Base-by-base conservation (phyloP, 2,888 invertebrate genomes). In the Eupeodes latifasciatus region DNA sequence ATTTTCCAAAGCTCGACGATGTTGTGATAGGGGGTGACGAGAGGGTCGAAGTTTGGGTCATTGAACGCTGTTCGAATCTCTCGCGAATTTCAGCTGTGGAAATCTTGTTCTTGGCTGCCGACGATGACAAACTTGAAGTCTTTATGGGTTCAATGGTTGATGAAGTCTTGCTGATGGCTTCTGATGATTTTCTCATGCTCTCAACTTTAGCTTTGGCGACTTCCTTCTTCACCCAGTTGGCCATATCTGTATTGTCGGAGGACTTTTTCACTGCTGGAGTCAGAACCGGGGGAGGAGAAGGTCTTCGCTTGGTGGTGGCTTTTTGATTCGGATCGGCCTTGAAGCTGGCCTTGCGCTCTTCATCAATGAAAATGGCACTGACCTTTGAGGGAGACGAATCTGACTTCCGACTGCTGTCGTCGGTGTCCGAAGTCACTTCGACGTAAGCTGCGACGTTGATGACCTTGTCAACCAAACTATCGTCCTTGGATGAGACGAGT, bases 301-400 rank as follows among this genome's bases (percentile, higher is more conserved):
- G 90, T 77, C 90, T 76, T 71, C 91, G 91, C 59, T 86, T 82
- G 14, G 89, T 90, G 7, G 74, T 67, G 19, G 92, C 91, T 85
- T 91, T 92, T 84, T 92, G 93, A 71, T 85, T 91, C 71, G 92
- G 92, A 90, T 93, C 93, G 10, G 91, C 92, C 89, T 93, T 93
- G 87, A 93, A 93, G 89, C 93, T 93, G 27, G 93, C 93, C 84
- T 93, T 93, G 89, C 93, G 93, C 89, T 93, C 93, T 85, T 93
- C 93, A 85, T 93, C 94, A 53, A 93, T 93, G 89, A 93, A 93
- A 92, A 93, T 93, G 92, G 93, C 93, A 93, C 92, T 93, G 78
- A 93, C 92, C 91, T 93, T 93, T 14, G 91, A 92, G 74, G 93
- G 92, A 76, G 93, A 93, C 5, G 91, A 90, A 66, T 93, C 93